phyloP scores from a whole-genome alignment of 2,888 invertebrate species.

The Asteroscopus sphinx region DNA sequence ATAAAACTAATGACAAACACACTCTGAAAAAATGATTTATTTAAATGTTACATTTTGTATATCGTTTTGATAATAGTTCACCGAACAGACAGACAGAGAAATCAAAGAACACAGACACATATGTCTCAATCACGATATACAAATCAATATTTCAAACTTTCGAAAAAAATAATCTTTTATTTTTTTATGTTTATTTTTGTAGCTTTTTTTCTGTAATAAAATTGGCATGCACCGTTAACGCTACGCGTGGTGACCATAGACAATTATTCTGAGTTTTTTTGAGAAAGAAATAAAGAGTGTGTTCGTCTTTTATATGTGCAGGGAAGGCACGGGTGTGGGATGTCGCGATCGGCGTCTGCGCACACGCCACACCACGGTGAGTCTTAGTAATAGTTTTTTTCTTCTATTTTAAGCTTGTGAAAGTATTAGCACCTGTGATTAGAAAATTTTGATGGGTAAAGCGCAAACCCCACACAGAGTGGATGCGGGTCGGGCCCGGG shows the following conservation, averaged over 20 bases:
- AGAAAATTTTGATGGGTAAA: too few relatives aligned
- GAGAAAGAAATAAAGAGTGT: slow-evolving; percentile 83
- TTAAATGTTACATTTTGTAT: slow-evolving; percentile 64
- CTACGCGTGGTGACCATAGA: slow-evolving; percentile 72
- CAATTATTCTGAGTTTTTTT: slow-evolving; percentile 57
- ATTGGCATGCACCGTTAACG: slow-evolving; percentile 87
- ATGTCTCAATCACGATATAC: slow-evolving; percentile 62
- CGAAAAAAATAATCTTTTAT: slow-evolving; percentile 60
- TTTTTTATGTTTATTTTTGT: slow-evolving; percentile 77
- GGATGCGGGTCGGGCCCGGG: too few relatives aligned
- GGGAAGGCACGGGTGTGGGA: slow-evolving; percentile 76
- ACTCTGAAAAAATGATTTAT: slow-evolving; percentile 77
- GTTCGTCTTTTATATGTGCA: slow-evolving; percentile 89
- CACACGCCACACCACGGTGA: slow-evolving; percentile 65
- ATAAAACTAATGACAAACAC: slow-evolving; percentile 88
- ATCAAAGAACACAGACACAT: slow-evolving; percentile 63
- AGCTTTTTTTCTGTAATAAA: slow-evolving; percentile 81
- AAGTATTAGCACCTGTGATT: too few relatives aligned
- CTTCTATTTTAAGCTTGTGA: neutral
- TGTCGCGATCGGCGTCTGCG: slow-evolving; percentile 58
- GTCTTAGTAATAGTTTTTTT: slow-evolving; percentile 54
- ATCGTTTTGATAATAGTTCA: slow-evolving; percentile 63
- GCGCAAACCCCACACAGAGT: too few relatives aligned
- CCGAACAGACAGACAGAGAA: slow-evolving; percentile 63
- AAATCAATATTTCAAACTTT: slow-evolving; percentile 50